These are phyloP conservation scores for Lapara coniferarum DNA, from an alignment of 2,888 invertebrate species.

Conservation along the genomic window DNA sequence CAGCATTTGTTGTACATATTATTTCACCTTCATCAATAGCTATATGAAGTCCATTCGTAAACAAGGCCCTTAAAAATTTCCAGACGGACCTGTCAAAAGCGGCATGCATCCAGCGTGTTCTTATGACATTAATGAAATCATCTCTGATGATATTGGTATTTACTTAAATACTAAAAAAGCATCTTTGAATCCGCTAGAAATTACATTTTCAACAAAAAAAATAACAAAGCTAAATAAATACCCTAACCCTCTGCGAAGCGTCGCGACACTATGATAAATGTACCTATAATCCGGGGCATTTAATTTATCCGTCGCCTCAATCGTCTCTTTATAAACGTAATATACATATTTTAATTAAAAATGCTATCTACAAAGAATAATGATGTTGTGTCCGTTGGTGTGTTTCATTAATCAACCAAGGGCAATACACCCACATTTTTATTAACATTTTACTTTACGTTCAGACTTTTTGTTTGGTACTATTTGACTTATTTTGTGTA, in stretches of 20 bases:
- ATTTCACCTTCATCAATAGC: no score
- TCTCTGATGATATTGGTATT: no score
- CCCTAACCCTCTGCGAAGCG: neutral
- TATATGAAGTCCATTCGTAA: no score
- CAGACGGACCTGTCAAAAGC: no score
- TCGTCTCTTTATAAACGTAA: neutral
- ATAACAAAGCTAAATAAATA: neutral
- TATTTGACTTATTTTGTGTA: no score
- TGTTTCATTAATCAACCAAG: neutral
- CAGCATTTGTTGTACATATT: no score
- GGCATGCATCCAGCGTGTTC: no score
- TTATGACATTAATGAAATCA: no score
- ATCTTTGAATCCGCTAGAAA: neutral
- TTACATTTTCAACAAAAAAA: neutral
- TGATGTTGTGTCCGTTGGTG: conserved; percentile 6
- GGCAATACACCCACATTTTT: neutral
- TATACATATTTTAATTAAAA: conserved; percentile 19
- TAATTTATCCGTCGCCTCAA: conserved; percentile 1
- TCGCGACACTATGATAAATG: no score
- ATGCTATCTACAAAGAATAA: conserved; percentile 11
- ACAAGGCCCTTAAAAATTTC: no score
- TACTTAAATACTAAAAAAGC: neutral
- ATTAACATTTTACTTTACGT: neutral
- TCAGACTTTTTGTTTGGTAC: neutral
- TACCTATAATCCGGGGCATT: neutral